Conservation (phyloP, 2,888 invertebrate species). For the Magallana nippona region DNA sequence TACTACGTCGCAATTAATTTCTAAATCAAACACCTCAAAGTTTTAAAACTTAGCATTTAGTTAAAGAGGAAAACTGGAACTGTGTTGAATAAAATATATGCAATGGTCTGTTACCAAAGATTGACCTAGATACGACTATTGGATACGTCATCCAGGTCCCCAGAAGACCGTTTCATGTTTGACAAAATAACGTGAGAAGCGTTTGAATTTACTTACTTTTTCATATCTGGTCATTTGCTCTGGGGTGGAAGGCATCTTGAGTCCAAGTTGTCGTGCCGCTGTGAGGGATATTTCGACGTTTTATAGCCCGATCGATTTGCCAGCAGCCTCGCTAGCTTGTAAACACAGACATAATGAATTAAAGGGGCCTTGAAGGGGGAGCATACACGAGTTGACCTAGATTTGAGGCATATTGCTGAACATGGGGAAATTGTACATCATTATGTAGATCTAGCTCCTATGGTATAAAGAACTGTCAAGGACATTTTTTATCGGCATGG, state of each 20-base stretch:
- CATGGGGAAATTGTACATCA: not conserved
- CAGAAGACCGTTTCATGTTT: slow-evolving; percentile 19
- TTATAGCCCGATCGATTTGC: slow-evolving; percentile 7
- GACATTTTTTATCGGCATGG: too few relatives aligned
- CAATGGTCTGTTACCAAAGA: not conserved
- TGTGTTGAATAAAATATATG: not conserved
- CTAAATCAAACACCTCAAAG: too few relatives aligned
- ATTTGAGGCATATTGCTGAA: not conserved
- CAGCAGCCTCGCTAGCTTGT: not conserved
- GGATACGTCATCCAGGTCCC: not conserved
- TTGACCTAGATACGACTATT: not conserved
- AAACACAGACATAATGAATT: slow-evolving; percentile 16
- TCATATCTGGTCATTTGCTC: slow-evolving; percentile 70
- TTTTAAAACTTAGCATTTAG: too few relatives aligned
- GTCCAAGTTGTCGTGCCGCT: not conserved
- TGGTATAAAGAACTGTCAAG: too few relatives aligned
- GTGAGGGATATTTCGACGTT: not conserved
- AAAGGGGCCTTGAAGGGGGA: slow-evolving; percentile 1
- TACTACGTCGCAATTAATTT: too few relatives aligned
- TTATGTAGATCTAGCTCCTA: too few relatives aligned
- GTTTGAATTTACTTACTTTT: slow-evolving; percentile 59
- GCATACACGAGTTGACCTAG: not conserved
- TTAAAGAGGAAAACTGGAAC: not conserved
- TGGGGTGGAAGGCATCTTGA: slow-evolving; percentile 65
- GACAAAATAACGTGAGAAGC: not conserved